Evolutionary conservation across 2,797 vertebrate genomes (phyloP).

Genomic region (Astyanax mexicanus): DNA sequence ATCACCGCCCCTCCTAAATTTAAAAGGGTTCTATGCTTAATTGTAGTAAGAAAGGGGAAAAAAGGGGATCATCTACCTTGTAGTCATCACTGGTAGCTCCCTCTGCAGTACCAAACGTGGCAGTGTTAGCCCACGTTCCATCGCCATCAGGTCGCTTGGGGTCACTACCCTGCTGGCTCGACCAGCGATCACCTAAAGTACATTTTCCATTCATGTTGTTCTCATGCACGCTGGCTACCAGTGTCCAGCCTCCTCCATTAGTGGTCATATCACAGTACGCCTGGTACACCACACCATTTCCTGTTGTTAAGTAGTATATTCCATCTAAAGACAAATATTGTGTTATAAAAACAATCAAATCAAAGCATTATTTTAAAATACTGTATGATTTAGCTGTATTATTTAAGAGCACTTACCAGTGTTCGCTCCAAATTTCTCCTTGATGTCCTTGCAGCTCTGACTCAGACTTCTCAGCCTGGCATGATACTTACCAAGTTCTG

Average conservation of each 20-base stretch:
- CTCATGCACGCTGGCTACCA: constrained; percentile 75
- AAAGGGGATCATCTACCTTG: constrained; percentile 35
- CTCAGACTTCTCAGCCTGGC: constrained; percentile 38
- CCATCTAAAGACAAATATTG: constrained; percentile 46
- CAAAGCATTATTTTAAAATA: neutral
- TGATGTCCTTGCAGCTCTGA: constrained; percentile 49
- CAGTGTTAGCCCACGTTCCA: constrained; percentile 50
- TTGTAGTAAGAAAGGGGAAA: neutral
- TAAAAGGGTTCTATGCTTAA: too few relatives aligned
- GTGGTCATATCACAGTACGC: constrained; percentile 62
- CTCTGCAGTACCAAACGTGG: constrained; percentile 55
- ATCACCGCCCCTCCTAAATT: too few relatives aligned
- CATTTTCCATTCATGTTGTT: constrained; percentile 69
- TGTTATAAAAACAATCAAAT: neutral
- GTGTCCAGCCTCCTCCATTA: constrained; percentile 69
- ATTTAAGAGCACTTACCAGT: constrained; percentile 19
- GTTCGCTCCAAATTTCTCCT: constrained; percentile 21
- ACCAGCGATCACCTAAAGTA: constrained; percentile 65
- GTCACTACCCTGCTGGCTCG: constrained; percentile 71
- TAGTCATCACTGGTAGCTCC: constrained; percentile 56
- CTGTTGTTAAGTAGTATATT: constrained; percentile 54
- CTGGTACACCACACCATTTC: constrained; percentile 50
- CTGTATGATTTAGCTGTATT: neutral
- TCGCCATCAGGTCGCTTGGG: constrained; percentile 53
- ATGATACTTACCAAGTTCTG: constrained; percentile 56